A percentile compares a stretch with the other conserved stretches of the same genome.
Conservation (phyloP, 2,888 invertebrate species). For the Tortrix viridana region DNA sequence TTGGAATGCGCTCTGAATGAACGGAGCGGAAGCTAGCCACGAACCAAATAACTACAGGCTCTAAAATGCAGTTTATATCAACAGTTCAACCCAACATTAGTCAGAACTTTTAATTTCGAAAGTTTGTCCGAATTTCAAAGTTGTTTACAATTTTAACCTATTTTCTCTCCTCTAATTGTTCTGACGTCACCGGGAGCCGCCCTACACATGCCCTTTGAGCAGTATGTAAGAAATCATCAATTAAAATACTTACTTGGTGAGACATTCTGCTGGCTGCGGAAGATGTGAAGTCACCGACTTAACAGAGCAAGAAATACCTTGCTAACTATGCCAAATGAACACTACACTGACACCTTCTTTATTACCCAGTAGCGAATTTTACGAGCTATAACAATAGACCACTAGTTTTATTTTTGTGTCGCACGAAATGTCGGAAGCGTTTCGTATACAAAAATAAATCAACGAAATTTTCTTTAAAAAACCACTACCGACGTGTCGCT, state of each 20-base stretch:
- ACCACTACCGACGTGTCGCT: conserved; percentile 8
- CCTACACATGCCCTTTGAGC: conserved; percentile 39
- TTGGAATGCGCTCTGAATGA: conserved; percentile 12
- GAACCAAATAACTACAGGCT: neutral
- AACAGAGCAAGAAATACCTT: conserved; percentile 28
- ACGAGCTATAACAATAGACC: too few species aligned
- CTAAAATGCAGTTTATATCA: conserved; percentile 24
- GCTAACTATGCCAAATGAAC: conserved; percentile 25
- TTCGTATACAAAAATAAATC: conserved; percentile 2
- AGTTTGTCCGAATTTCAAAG: too few species aligned
- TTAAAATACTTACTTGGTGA: conserved; percentile 53
- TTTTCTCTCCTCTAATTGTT: conserved; percentile 43
- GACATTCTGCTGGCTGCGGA: conserved; percentile 47
- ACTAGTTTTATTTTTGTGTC: too few species aligned
- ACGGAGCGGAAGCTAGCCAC: conserved; percentile 13
- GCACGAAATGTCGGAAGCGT: neutral
- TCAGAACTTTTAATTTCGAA: too few species aligned
- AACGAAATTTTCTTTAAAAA: too few species aligned
- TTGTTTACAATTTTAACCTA: neutral
- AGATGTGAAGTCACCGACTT: conserved; percentile 30
- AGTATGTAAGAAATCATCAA: conserved; percentile 23
- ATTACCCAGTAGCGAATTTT: too few species aligned
- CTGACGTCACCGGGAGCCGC: conserved; percentile 53
- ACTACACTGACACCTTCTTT: conserved; percentile 16
- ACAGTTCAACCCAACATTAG: too few species aligned